Percentiles rank a stretch among this genome's conserved stretches.
Conservation (phyloP, 92 coral and sea anemone genomes). For the Porites evermanni region DNA sequence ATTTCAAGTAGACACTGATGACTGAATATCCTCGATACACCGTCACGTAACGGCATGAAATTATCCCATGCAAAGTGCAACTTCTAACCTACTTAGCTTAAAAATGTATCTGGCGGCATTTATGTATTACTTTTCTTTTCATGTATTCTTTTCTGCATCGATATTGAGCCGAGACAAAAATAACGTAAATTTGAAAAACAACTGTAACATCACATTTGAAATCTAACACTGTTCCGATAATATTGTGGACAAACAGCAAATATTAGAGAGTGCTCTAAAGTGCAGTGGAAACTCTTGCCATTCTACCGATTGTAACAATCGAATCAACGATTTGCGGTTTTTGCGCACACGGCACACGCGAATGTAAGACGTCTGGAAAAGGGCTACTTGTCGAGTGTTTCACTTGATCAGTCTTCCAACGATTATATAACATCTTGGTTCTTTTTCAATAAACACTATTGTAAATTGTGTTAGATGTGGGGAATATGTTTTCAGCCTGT, state of each 20-base stretch:
- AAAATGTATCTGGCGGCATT: not conserved
- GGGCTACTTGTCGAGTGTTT: not conserved
- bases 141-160: not conserved
- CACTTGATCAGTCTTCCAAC: not conserved
- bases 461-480: not conserved
- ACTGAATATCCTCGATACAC: not conserved
- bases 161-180: not conserved
- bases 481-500: constrained; percentile 18
- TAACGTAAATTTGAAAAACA: constrained; percentile 12
- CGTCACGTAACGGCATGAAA: not conserved
- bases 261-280: not conserved
- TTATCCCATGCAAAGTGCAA: not conserved
- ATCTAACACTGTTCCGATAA: constrained; percentile 12
- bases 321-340: too few species aligned
- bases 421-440: not conserved
- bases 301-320: not conserved
- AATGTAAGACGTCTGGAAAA: too few species aligned
- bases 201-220: not conserved
- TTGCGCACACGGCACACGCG: too few species aligned
- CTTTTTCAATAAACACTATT: constrained; percentile 5
- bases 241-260: not conserved
- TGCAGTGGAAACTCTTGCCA: not conserved
- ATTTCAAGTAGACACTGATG: too few species aligned
- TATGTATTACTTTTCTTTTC: not conserved
- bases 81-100: not conserved